Percentiles rank a stretch among this genome's conserved stretches.
phyloP scores from a whole-genome alignment of 1,140 invertebrate genomes.

The Euwallacea fornicatus region DNA sequence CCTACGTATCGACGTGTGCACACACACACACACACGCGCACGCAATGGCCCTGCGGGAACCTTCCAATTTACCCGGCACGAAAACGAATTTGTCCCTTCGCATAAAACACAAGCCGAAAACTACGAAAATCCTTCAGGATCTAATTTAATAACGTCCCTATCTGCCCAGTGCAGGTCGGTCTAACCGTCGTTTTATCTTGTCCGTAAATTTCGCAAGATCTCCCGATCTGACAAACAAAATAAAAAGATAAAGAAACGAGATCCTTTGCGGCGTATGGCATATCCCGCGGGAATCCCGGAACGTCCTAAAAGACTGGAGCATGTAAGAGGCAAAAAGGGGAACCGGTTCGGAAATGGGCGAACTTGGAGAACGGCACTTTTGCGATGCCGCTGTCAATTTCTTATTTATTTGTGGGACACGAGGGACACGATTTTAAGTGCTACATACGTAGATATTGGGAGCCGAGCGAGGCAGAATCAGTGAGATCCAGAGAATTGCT shows the following conservation, averaged over 20 bases:
- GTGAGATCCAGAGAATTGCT: no score
- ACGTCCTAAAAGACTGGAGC: constrained; percentile 20
- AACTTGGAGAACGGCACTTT: no score
- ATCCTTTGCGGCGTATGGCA: constrained; percentile 23
- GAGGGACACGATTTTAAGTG: no score
- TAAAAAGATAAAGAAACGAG: constrained; percentile 33
- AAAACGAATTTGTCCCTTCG: background rate
- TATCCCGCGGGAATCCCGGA: constrained; percentile 18
- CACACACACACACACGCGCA: no score
- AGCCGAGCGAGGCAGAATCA: no score
- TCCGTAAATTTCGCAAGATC: constrained; percentile 24
- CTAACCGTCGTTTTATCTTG: constrained; percentile 20
- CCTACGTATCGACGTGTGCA: no score
- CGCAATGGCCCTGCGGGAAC: background rate
- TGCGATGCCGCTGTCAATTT: no score
- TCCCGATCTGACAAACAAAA: constrained; percentile 32
- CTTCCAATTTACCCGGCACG: background rate
- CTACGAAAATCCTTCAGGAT: constrained; percentile 1
- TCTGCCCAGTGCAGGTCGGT: constrained; percentile 5
- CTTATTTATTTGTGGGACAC: no score
- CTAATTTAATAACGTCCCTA: constrained; percentile 21
- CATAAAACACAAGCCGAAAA: background rate
- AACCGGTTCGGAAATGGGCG: background rate
- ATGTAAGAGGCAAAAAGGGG: constrained; percentile 20
- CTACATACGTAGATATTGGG: no score